Evolutionary conservation across 2,888 invertebrate genomes (phyloP).

Genomic region (Apomyelois bistriatella): DNA sequence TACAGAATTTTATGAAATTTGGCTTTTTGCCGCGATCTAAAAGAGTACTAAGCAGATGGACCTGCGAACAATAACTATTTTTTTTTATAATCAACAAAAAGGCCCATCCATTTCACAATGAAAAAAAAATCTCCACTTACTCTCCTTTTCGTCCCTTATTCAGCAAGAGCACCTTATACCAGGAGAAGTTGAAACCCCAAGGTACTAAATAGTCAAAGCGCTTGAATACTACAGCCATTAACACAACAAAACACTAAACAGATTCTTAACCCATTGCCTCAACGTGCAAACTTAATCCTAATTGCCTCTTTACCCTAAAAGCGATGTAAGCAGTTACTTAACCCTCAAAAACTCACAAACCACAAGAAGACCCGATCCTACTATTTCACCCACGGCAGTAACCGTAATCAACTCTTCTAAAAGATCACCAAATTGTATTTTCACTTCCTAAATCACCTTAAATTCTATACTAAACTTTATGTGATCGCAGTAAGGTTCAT

Average conservation of each 20-base stretch:
- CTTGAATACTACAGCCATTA: background rate
- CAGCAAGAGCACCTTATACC: too few relatives aligned
- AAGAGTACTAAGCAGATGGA: too few relatives aligned
- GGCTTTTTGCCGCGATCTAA: too few relatives aligned
- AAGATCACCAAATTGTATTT: constrained; percentile 18
- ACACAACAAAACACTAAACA: background rate
- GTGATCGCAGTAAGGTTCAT: background rate
- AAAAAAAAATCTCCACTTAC: too few relatives aligned
- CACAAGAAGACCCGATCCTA: constrained; percentile 31
- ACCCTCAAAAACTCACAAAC: constrained; percentile 30
- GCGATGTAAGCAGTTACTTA: constrained; percentile 16
- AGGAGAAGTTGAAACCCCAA: too few relatives aligned
- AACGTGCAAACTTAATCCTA: background rate
- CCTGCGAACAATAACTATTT: too few relatives aligned
- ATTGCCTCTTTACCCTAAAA: constrained; percentile 15
- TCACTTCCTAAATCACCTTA: background rate
- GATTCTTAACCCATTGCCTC: constrained; percentile 4
- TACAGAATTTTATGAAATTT: too few relatives aligned
- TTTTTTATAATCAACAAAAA: too few relatives aligned
- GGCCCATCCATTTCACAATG: too few relatives aligned
- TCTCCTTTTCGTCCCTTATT: too few relatives aligned
- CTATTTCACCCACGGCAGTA: constrained; percentile 50
- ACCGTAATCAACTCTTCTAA: constrained; percentile 53
- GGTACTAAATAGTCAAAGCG: too few relatives aligned
- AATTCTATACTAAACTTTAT: constrained; percentile 20